Percentiles rank a stretch among this genome's conserved stretches.
phyloP scores from a whole-genome alignment of 2,797 vertebrate genomes.

The Anabas testudineus region DNA sequence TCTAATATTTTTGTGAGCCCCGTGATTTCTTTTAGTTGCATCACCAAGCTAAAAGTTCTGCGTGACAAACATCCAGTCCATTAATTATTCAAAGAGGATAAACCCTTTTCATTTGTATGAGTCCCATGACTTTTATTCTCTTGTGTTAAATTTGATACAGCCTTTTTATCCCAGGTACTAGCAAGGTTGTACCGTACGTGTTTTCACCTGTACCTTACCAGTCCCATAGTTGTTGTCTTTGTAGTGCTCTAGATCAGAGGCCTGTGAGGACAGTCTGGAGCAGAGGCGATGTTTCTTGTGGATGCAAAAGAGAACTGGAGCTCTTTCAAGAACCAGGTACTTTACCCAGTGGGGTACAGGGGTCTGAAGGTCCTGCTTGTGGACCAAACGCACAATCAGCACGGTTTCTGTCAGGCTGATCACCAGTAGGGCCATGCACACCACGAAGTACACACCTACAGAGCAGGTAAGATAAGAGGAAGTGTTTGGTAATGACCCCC shows the following conservation, averaged over 20 bases:
- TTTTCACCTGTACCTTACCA: slow-evolving; percentile 77
- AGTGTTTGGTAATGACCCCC: background rate
- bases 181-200: background rate
- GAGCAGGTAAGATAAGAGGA: background rate
- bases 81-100: no score
- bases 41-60: no score
- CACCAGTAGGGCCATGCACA: slow-evolving; percentile 98
- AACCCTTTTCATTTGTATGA: no score
- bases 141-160: no score
- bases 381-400: slow-evolving; percentile 93
- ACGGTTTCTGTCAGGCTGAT: slow-evolving; percentile 96
- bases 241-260: slow-evolving; percentile 79
- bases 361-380: slow-evolving; percentile 95
- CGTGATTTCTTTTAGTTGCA: no score
- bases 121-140: no score
- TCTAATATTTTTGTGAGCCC: no score
- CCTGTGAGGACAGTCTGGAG: slow-evolving; percentile 54
- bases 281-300: slow-evolving; percentile 81
- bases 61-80: no score
- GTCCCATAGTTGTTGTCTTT: slow-evolving; percentile 85
- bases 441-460: slow-evolving; percentile 95
- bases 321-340: slow-evolving; percentile 88
- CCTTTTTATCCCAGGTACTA: no score
- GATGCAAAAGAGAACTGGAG: slow-evolving; percentile 89
- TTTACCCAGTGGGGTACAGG: slow-evolving; percentile 92